Base-by-base conservation (phyloP, 2,888 invertebrate genomes). In the Ypsolopha scabrella region DNA sequence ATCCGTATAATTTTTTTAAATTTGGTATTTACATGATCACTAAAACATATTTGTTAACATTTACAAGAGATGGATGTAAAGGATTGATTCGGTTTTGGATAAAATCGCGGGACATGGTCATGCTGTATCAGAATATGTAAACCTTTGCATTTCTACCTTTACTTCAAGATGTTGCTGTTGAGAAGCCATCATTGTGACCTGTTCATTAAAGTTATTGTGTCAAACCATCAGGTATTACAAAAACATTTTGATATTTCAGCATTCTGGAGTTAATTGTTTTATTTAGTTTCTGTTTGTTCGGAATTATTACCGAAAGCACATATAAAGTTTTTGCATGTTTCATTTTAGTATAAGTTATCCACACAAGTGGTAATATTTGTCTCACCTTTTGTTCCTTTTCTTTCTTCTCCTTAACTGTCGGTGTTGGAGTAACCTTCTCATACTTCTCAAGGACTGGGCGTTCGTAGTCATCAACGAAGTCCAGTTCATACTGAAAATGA, bases 401-500 rank as follows among this genome's bases (percentile, higher is more conserved):
- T 64, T 86, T 86, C 72, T 85, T 86, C 53, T 82, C 82, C 58
- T 70, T 65, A 2, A 72, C 65, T 43, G 71, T 72, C n/a, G 87
- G 81, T 53, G 87, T 87, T 6, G 87, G 86, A 24, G 82, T 63
- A n/a, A 87, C 65, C 64, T 90, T 90, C 71, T 92, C 90, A 63
- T 91, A 92, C 74, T 90, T 91, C 62, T 93, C 93, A 55, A 93
- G 85, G 35, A 90, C 90, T 4, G 93, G 90, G 55, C 93, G 88
- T 61, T 94, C 93, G 65, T 94, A 94, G 75, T 94, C 94, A 51
- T 91, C 91, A 41, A 85, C 82, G 65, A 87, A 86, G 71, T 87
- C 87, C 58, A 85, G 65, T 68, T 85, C 81, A 56, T 72, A 62
- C 80, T 86, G 75, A 50, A 76, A 75, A 55, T 51, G 24, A 24